Base-by-base conservation (phyloP, 2,888 invertebrate genomes). In the Dynastes grantii region DNA sequence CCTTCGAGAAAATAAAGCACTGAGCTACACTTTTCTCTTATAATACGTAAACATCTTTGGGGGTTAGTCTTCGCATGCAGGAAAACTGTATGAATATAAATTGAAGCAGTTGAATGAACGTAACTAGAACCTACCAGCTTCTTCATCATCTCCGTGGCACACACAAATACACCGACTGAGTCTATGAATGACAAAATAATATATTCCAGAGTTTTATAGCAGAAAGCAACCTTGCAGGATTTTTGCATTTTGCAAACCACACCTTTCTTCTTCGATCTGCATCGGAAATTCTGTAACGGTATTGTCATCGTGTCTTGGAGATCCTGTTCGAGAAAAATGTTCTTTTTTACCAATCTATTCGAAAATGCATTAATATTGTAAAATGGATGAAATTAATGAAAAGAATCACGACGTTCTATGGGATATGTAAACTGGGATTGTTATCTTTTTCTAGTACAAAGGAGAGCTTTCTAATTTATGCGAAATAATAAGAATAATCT, bases 161-260 rank as follows among this genome's bases (percentile, higher is more conserved):
- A 68, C 68, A 68, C 68, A 68, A 68, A 68, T 68, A 27, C 70
- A 76, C 79, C 58, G 16, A 75, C 78, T 51, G 70, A 53, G 32
- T 76, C 61, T 79, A 77, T 79, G 76, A 76, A 65, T 73, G 58
- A 45, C 29, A 64, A 45, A 55, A 76, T 73, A 73, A 75, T 77
- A 73, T 76, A 79, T 76, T 79, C 67, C 79, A 79, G 79, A 77
- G 84, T 86, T 87, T 86, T 86, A 87, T 87, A 87, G 84, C 83
- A 85, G 84, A 83, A 85, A 82, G 82, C 85, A 86, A 85, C 87
- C 87, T 87, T 87, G 87, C 84, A 82, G 82, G 82, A 85, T 85
- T 85, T 86, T 87, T 85, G 73, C 78, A 73, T 75, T 73, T 73
- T 53, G 45, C 73, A 49, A 68, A 75, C 78, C 78, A 75, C 78